Base-by-base conservation (phyloP, 2,797 vertebrate species). In the Thaleichthys pacificus region DNA sequence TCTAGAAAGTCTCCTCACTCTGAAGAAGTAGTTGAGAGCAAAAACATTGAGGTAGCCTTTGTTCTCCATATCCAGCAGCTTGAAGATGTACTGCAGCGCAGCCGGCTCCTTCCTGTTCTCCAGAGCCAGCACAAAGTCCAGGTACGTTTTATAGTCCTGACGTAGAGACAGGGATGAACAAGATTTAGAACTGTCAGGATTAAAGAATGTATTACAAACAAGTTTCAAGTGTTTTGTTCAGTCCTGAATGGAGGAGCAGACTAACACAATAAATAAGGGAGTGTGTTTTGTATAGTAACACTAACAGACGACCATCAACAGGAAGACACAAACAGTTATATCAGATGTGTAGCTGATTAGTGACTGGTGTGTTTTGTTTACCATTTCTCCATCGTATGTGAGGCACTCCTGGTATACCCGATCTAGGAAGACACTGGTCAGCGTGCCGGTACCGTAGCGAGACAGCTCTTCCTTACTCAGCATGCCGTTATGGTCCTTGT, bases 401-500 rank as follows among this genome's bases (percentile, higher is more conserved):
- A 99, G 94, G 75, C 97, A 99, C 82, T 99, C 97, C 87, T 99
- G 97, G 89, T 98, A 99, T 72, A 99, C 96, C 17, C 97, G 91
- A 84, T 99, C 97, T 85, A 99, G 89, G 84, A 99, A 99, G 80
- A 98, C 94, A 0, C 93, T 93, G 72, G 98, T 99, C 71, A 99
- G 92, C 1, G 98, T 99, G 11, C 97, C 97, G 12, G 97, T 98
- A 85, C 98, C 97, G 2, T 99, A 99, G 0, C 97, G 96, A 15
- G 97, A 98, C 28, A 99, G 93, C 62, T 99, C 98, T 87, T 99
- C 98, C 85, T 99, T 98, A 92, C 97, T 99, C 81, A 99, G 89
- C 98, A 99, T 99, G 68, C 98, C 98, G 14, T 99, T 99, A 87
- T 99, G 98, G 85, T 99, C 97, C 71, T 99, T 99, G 77, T 99